These are phyloP conservation scores for Orthonevra nobilis DNA, from an alignment of 2,888 invertebrate species.

Conservation along the genomic window DNA sequence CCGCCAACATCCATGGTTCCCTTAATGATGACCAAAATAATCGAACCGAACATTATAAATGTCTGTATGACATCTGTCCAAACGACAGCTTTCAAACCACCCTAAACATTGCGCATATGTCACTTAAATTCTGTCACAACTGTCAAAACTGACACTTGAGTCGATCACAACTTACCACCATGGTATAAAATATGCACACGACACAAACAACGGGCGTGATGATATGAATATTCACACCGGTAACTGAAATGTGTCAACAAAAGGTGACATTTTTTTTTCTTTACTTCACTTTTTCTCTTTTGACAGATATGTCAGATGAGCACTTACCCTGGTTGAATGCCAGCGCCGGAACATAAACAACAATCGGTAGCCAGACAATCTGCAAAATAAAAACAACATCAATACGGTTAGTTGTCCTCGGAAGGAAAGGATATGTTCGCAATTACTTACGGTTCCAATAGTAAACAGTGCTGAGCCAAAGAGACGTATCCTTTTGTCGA, in stretches of 20 bases:
- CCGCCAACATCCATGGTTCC: conserved; percentile 89
- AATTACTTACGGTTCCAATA: conserved; percentile 84
- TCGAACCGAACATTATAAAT: conserved; percentile 87
- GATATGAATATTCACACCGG: conserved; percentile 88
- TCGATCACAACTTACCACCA: conserved; percentile 85
- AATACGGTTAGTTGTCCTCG: too few relatives aligned
- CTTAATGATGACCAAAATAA: conserved; percentile 87
- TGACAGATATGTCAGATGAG: conserved; percentile 26
- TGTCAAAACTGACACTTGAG: not conserved
- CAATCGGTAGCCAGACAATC: conserved; percentile 79
- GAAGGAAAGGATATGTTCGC: not conserved
- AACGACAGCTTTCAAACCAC: conserved; percentile 89
- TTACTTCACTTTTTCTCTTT: conserved; percentile 6
- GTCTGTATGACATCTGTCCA: conserved; percentile 92
- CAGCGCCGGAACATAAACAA: conserved; percentile 87
- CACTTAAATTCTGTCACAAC: not conserved
- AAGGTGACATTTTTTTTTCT: not conserved
- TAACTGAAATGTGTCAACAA: conserved; percentile 73
- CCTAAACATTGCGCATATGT: conserved; percentile 82
- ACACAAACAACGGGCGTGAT: conserved; percentile 91
- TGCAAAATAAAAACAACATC: conserved; percentile 56
- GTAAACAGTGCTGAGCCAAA: conserved; percentile 87
- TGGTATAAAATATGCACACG: conserved; percentile 92
- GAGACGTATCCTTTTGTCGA: conserved; percentile 85
- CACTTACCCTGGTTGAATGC: conserved; percentile 88